Evolutionary conservation across 2,888 invertebrate genomes (phyloP).

Genomic region (Yponomeuta evonymella): DNA sequence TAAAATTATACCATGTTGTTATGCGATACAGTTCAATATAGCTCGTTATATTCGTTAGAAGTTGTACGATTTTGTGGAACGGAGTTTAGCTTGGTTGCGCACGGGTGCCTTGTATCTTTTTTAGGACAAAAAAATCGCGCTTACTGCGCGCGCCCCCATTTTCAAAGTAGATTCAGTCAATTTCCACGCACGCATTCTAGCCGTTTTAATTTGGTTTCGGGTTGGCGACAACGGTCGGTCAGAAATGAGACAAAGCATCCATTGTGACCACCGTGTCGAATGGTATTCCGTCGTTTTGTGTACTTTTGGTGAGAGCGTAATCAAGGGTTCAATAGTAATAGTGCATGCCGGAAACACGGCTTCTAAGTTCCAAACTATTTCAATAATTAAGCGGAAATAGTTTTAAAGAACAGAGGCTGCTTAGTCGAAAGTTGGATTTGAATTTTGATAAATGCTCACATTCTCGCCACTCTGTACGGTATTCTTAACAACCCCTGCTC

Average conservation of each 20-base stretch:
- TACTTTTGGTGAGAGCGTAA: background rate
- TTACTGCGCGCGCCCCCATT: background rate
- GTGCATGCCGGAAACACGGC: conserved; percentile 6
- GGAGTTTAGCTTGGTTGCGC: conserved; percentile 20
- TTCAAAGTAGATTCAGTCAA: background rate
- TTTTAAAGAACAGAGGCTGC: too few relatives aligned
- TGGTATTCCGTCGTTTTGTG: background rate
- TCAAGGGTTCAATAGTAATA: background rate
- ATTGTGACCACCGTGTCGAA: conserved; percentile 21
- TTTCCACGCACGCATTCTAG: background rate
- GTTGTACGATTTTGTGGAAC: too few relatives aligned
- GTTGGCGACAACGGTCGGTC: background rate
- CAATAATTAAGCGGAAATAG: background rate
- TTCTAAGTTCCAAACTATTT: conserved; percentile 34
- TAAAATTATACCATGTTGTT: too few relatives aligned
- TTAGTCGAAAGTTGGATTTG: too few relatives aligned
- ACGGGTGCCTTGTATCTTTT: conserved; percentile 16
- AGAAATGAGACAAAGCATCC: background rate
- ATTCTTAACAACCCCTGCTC: too few relatives aligned
- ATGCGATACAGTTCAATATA: too few relatives aligned
- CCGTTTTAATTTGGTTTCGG: background rate
- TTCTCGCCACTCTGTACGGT: too few relatives aligned
- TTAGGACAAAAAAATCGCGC: background rate
- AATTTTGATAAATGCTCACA: too few relatives aligned
- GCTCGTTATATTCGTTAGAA: too few relatives aligned